Evolutionary conservation across 2,113 vertebrate genomes (phyloP).

Genomic region (Nerophis ophidion): DNA sequence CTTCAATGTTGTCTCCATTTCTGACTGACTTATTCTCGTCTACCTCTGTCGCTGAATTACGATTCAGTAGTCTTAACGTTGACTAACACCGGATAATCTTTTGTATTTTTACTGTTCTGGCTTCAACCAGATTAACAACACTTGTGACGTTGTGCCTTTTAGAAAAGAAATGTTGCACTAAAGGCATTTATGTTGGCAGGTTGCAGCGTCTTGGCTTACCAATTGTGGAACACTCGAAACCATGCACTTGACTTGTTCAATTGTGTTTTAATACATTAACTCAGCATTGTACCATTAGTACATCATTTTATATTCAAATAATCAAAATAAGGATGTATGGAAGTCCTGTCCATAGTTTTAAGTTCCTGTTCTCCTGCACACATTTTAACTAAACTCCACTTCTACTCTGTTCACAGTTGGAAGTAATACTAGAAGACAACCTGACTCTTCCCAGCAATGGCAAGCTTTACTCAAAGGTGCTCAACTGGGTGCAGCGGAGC

Average conservation of each 20-base stretch:
- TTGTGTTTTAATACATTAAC: too few species aligned
- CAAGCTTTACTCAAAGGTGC: slow-evolving; percentile 97
- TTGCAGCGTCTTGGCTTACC: not conserved
- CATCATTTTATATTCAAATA: too few species aligned
- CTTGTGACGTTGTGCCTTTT: slow-evolving; percentile 7
- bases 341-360: too few species aligned
- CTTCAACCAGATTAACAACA: slow-evolving; percentile 15
- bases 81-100: slow-evolving; percentile 11
- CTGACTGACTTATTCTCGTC: not conserved
- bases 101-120: slow-evolving; percentile 21
- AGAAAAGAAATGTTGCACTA: slow-evolving; percentile 6
- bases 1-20: not conserved
- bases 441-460: slow-evolving; percentile 92
- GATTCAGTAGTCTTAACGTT: not conserved
- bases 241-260: not conserved
- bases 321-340: too few species aligned
- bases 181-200: not conserved
- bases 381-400: not conserved
- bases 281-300: too few species aligned
- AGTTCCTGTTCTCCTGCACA: too few species aligned
- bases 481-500: slow-evolving; percentile 97
- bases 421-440: slow-evolving; percentile 97
- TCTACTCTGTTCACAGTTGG: slow-evolving; percentile 76
- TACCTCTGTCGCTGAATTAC: not conserved
- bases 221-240: not conserved